phyloP scores from a whole-genome alignment of 2,797 vertebrate species.

The Pagetopsis macropterus region DNA sequence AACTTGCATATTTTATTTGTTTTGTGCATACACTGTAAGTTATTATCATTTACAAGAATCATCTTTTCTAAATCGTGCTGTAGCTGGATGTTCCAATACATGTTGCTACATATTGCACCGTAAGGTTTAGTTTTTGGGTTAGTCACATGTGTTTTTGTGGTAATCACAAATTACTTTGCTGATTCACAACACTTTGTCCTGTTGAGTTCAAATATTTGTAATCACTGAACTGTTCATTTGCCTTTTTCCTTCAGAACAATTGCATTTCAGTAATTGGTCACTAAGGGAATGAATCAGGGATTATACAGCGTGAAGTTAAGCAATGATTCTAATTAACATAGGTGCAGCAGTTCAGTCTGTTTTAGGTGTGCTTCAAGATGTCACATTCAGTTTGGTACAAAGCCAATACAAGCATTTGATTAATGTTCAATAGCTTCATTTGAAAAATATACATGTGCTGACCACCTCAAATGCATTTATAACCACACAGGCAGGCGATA shows the following conservation, averaged over 20 bases:
- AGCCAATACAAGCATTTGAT: not conserved
- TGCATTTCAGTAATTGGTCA: not conserved
- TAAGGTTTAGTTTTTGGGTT: not conserved
- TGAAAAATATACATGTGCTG: no score
- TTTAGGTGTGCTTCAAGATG: not conserved
- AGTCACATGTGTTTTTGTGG: not conserved
- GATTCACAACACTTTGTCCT: no score
- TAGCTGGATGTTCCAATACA: not conserved
- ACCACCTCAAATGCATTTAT: not conserved
- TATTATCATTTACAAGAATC: not conserved
- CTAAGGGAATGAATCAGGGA: not conserved
- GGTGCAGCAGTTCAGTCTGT: conserved; percentile 1
- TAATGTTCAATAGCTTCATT: no score
- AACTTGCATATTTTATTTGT: not conserved
- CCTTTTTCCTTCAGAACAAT: not conserved
- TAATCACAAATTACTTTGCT: not conserved
- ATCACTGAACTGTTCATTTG: not conserved
- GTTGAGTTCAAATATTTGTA: no score
- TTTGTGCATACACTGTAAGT: not conserved
- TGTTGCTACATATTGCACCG: not conserved
- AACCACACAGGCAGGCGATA: not conserved
- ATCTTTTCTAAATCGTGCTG: not conserved
- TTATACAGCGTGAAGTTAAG: not conserved
- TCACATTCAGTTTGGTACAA: not conserved
- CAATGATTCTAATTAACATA: not conserved